A percentile compares a stretch with the other conserved stretches of the same genome.
phyloP scores from a whole-genome alignment of 1,140 invertebrate species.

The Cyclargus thomasi region DNA sequence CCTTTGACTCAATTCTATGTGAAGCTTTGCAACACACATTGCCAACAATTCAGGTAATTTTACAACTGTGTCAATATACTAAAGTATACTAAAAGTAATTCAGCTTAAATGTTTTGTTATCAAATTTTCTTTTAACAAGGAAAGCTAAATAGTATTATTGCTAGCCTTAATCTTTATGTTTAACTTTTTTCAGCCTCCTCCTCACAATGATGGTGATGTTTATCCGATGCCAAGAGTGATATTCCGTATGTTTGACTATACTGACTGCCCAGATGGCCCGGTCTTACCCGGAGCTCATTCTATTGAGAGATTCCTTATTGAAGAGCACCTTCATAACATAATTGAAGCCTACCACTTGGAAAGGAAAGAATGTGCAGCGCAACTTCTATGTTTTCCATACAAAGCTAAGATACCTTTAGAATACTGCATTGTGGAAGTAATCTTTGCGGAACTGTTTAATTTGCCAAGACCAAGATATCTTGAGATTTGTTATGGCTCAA shows the following conservation, averaged over 20 bases:
- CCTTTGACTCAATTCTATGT: slow-evolving; percentile 95
- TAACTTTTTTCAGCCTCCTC: slow-evolving; percentile 65
- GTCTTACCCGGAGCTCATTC: slow-evolving; percentile 95
- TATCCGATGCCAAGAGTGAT: slow-evolving; percentile 95
- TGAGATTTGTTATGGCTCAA: slow-evolving; percentile 96
- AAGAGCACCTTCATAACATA: slow-evolving; percentile 96
- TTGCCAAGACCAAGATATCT: slow-evolving; percentile 91
- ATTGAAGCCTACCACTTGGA: slow-evolving; percentile 92
- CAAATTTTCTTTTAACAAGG: too few species aligned
- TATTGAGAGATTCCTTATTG: slow-evolving; percentile 97
- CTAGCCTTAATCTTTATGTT: too few species aligned
- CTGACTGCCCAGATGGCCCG: slow-evolving; percentile 96
- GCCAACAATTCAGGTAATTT: slow-evolving; percentile 81
- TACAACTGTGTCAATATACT: neutral
- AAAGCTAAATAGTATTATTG: too few species aligned
- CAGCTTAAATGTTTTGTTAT: too few species aligned
- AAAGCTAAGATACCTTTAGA: slow-evolving; percentile 97
- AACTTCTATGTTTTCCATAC: slow-evolving; percentile 93
- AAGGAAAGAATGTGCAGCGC: slow-evolving; percentile 94
- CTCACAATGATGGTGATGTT: slow-evolving; percentile 90
- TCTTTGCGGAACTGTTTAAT: slow-evolving; percentile 95
- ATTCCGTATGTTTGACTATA: slow-evolving; percentile 98
- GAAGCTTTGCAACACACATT: slow-evolving; percentile 97
- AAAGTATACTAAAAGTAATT: neutral
- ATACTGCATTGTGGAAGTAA: slow-evolving; percentile 98